Evolutionary conservation across 2,113 vertebrate genomes (phyloP), one percentile per base, ranked within the genome.

Genomic region (Circaetus cinerascens): DNA sequence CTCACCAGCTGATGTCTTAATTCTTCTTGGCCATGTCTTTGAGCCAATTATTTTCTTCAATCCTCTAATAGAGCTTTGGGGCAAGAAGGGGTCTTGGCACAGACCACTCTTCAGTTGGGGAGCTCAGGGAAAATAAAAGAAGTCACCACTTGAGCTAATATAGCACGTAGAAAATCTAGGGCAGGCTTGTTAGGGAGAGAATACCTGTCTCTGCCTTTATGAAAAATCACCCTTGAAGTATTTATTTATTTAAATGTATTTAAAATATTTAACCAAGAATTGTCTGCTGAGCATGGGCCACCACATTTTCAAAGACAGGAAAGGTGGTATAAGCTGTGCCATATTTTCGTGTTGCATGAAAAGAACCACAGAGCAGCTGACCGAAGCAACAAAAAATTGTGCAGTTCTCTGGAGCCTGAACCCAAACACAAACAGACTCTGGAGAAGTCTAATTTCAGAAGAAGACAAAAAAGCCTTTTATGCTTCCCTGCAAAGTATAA

Each of bases 201-300:
- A 79, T 79, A 91, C 38, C 62, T 91, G 93, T 88, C 93, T 93
- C 57, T 86, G n/a, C 66, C 62, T 85, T 89, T 76, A 87, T 45
- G 40, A 78, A 95, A 92, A 94, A 46, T 69, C 32, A 50, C 11
- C 18, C 32, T 68, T 95, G 93, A 96, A 76, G 96, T 94, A 94
- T 80, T 97, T 91, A 95, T 96, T 96, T 95, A 95, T 96, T 97
- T 79, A 97, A 95, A 76, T 59, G 13, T 76, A 90, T 86, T 90
- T 97, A 86, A 97, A 97, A 94, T 97, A 95, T 95, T 97, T 94
- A 96, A 89, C 34, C 7, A 76, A 93, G 40, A 73, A 80, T 77
- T 90, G 43, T 66, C 81, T 66, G 29, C 59, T 80, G 74, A 90
- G 50, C 73, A 59, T 7, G 8, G 18, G 17, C 43, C 40, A 87